phyloP scores from a whole-genome alignment of 1,140 invertebrate species.

The Berghia stephanieae region DNA sequence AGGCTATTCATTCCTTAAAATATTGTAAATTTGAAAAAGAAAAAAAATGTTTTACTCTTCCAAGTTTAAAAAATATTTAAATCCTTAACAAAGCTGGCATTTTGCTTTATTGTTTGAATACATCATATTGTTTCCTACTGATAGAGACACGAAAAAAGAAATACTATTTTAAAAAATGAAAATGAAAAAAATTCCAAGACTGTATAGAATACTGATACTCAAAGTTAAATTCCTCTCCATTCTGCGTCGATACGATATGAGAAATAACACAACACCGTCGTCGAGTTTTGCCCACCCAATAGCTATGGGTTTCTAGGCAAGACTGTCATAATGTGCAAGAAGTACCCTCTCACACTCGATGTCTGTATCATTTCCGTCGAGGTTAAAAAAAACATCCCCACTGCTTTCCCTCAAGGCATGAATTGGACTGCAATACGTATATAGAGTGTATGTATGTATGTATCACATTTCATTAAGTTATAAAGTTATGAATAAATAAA shows the following conservation, averaged over 20 bases:
- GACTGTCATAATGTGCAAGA: slow-evolving; percentile 40
- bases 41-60: too few species aligned
- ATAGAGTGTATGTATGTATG: not conserved
- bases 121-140: too few species aligned
- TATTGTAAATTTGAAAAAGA: too few species aligned
- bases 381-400: slow-evolving; percentile 24
- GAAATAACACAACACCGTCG: not conserved
- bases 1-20: too few species aligned
- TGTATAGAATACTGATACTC: too few species aligned
- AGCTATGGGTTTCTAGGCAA: slow-evolving; percentile 36
- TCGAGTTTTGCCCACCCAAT: slow-evolving; percentile 37
- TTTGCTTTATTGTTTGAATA: too few species aligned
- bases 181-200: too few species aligned
- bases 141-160: too few species aligned
- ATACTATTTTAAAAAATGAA: too few species aligned
- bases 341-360: slow-evolving; percentile 28
- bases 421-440: not conserved
- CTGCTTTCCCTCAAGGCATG: slow-evolving; percentile 31
- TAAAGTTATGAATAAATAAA: not conserved
- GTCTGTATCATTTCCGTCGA: slow-evolving; percentile 11
- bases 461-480: not conserved
- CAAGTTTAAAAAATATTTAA: too few species aligned
- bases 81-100: too few species aligned
- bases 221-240: too few species aligned
- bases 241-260: slow-evolving; percentile 6